Percentiles rank a stretch among this genome's conserved stretches.
Conservation (phyloP, 2,113 vertebrate species). For the Psammodynastes pulverulentus region DNA sequence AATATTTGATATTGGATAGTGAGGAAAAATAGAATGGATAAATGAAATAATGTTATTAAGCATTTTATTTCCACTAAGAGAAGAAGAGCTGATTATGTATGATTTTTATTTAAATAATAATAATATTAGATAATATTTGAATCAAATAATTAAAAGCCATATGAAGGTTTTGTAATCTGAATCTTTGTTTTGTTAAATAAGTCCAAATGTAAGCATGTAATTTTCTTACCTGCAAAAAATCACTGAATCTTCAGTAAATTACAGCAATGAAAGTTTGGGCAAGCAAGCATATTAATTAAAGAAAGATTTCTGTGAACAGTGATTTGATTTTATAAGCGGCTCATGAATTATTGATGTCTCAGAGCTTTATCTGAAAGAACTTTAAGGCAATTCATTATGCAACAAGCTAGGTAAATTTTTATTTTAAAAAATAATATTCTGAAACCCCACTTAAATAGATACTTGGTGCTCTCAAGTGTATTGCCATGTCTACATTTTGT, state of each 20-base stretch:
- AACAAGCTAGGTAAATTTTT: not conserved
- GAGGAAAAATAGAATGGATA: not conserved
- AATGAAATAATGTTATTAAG: not conserved
- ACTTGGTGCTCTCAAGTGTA: not conserved
- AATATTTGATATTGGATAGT: not conserved
- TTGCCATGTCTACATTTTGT: not conserved
- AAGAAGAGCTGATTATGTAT: not conserved
- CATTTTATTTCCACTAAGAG: not conserved
- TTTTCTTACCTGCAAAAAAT: not conserved
- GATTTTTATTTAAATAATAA: not conserved
- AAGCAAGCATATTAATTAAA: not conserved
- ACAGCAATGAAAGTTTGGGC: not conserved
- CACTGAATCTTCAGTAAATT: not conserved
- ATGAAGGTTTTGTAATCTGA: not conserved
- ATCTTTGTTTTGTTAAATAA: not conserved
- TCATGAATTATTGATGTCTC: not conserved
- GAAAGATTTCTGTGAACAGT: not conserved
- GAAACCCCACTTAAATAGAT: not conserved
- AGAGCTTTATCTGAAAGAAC: not conserved
- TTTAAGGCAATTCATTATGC: not conserved
- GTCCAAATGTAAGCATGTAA: not conserved
- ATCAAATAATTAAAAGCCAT: not conserved
- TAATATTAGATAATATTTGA: not conserved
- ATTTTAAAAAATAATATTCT: not conserved
- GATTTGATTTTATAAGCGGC: not conserved